Evolutionary conservation across 2,113 vertebrate genomes (phyloP), one percentile per base, ranked within the genome.

Genomic region (Brachypodius melanocephalos): DNA sequence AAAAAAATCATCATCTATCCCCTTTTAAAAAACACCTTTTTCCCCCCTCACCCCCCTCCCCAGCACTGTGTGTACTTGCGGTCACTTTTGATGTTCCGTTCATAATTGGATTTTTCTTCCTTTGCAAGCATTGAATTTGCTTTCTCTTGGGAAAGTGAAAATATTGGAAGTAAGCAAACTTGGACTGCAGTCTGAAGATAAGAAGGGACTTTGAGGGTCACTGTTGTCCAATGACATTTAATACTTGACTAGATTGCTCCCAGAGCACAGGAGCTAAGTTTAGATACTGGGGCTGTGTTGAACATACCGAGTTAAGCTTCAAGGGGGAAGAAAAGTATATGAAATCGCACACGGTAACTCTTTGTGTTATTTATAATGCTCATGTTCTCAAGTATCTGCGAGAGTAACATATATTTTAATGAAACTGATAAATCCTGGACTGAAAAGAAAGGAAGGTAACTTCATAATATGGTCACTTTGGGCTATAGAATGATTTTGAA

Each of bases 11-110:
- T 54, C 3, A 38, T 46, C 12, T 32, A 34, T 9, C 17, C 42
- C 18, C 22, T 17, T 28, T 34, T 16, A 6, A 16, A 15, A 34
- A 49, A 32, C 12, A 10, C 7, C 25, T 25, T 3, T 12, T 3
- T 1, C 1, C 4, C 5, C 10, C 8, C 9, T 38, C 28, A 6
- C 1, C 1, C 3, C 31, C 5, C 6, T 12, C 5, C 8, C 28
- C 4, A 2, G 4, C 42, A 26, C 6, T 29, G 0, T 2, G 0
- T 62, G 48, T 63, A 7, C 58, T 85, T 61, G 58, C 9, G 26
- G 20, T 67, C 25, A 34, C 10, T 78, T 87, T 32, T 62, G 17
- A 22, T 59, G 17, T 40, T 85, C 14, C 43, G 31, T 49, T 29
- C 38, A 14, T 29, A 36, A 34, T 55, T 80, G 3, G 5, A 13